A percentile compares a stretch with the other conserved stretches of the same genome.
These are phyloP conservation scores for Meta bourneti DNA, from an alignment of 2,888 invertebrate genomes.

Conservation along the genomic window DNA sequence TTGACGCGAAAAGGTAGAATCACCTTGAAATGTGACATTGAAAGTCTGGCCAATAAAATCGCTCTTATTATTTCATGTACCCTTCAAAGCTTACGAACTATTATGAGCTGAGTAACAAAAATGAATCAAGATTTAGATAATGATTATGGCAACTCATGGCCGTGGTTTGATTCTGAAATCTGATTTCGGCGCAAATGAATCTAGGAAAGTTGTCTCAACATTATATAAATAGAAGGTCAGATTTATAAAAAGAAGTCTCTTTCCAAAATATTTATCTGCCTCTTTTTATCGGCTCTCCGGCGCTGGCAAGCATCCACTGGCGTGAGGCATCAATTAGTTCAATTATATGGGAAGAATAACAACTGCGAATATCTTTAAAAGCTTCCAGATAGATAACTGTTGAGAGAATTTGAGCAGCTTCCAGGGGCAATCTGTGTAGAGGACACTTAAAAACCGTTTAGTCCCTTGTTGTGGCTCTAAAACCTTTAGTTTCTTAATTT, in stretches of 20 bases:
- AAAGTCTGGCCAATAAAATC: too few relatives aligned
- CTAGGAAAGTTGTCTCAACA: not conserved
- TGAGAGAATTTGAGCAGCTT: not conserved
- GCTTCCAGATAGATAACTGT: slow-evolving; percentile 3
- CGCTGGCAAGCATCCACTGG: not conserved
- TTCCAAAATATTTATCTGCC: slow-evolving; percentile 19
- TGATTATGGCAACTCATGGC: too few relatives aligned
- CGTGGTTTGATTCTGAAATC: too few relatives aligned
- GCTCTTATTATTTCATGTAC: too few relatives aligned
- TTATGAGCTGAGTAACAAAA: too few relatives aligned
- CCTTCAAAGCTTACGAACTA: too few relatives aligned
- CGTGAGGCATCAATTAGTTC: slow-evolving; percentile 36
- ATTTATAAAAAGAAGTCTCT: not conserved
- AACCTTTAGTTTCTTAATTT: too few relatives aligned
- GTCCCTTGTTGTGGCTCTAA: too few relatives aligned
- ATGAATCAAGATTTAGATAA: too few relatives aligned
- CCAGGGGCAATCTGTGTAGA: not conserved
- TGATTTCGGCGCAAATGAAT: not conserved
- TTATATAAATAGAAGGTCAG: not conserved
- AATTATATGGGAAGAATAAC: not conserved
- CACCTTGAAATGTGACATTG: too few relatives aligned
- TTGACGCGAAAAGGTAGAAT: too few relatives aligned
- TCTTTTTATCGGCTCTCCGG: slow-evolving; percentile 5
- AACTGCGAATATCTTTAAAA: not conserved
- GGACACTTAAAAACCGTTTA: too few relatives aligned